Conservation (phyloP, 2,888 invertebrate genomes). For the Lobophora halterata region DNA sequence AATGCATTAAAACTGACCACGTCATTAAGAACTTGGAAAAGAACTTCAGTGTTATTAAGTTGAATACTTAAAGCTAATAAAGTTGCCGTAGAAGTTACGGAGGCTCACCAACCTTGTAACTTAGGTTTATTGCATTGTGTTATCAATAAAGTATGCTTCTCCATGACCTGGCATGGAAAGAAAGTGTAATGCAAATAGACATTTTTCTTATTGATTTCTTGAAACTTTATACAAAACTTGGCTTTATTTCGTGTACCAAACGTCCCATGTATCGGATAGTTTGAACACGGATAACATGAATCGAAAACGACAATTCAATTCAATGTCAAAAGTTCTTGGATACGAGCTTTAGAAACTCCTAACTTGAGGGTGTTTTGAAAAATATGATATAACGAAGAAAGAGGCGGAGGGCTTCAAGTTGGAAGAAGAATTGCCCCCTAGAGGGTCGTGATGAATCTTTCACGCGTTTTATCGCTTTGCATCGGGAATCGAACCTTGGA, state of each 20-base stretch:
- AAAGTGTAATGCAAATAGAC: too few relatives aligned
- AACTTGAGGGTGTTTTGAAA: conserved; percentile 53
- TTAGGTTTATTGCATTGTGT: neutral
- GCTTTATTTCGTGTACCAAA: too few relatives aligned
- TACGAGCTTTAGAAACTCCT: conserved; percentile 32
- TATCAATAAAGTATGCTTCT: too few relatives aligned
- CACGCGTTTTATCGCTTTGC: conserved; percentile 74
- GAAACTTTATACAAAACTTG: conserved; percentile 21
- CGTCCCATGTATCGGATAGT: conserved; percentile 27
- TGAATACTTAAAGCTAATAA: conserved; percentile 16
- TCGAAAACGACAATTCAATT: conserved; percentile 51
- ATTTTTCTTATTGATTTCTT: too few relatives aligned
- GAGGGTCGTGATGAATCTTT: conserved; percentile 76
- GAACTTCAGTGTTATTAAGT: conserved; percentile 14
- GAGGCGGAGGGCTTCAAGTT: conserved; percentile 65
- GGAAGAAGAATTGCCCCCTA: conserved; percentile 69
- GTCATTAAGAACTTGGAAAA: conserved; percentile 12
- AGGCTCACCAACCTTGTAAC: neutral
- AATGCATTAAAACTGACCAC: conserved; percentile 17
- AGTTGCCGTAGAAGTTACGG: conserved; percentile 10
- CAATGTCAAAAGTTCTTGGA: conserved; percentile 55
- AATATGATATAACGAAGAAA: conserved; percentile 71
- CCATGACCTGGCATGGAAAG: too few relatives aligned
- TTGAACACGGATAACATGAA: conserved; percentile 26
- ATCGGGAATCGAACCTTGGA: conserved; percentile 66